Evolutionary conservation across 2,888 invertebrate species (phyloP), one percentile per base, ranked within the genome.

Genomic region (Latrodectus elegans): DNA sequence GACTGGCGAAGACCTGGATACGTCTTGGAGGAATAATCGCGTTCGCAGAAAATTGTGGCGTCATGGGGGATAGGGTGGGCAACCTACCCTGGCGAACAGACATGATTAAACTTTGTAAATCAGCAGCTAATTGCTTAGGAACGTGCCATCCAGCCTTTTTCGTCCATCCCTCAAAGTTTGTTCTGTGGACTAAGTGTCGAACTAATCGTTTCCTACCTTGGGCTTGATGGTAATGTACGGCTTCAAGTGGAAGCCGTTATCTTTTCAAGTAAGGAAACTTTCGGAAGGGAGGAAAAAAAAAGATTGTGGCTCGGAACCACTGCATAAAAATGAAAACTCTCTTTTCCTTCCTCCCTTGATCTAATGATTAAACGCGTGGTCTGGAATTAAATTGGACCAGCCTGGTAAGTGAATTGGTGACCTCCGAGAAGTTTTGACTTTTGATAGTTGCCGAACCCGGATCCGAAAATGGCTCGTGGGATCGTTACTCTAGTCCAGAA

Each of bases 41-140:
- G 53, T 38, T 38, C 60, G 14, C 12, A 60, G 60, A 60, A n/a
- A 53, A 26, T 14, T 26, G 76, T n/a, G 6, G 83, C 22, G 12
- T 26, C 64, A 71, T n/a, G 51, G 80, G 60, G 4, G 80, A 68
- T 8, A 74, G 67, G 4, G 64, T 17, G n/a, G 55, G 67, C 65
- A 52, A 38, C 74, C 67, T 15, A 73, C 67, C 65, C 75, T 38
- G 71, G 49, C 65, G 51, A 49, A 75, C 68, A 65, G 84, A 84
- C 84, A 88, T 88, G 88, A 88, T 88, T 88, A 88, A 88, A 88
- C 83, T 88, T 88, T 88, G 88, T 88, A 88, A 88, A 88, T 88
- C 88, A 88, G 88, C 88, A 53, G 84, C 88, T 88, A 88, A 88
- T 88, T 88, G 88, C 88, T 26, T 65, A 75, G 79, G 84, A 76